phyloP scores from a whole-genome alignment of 2,797 vertebrate genomes.

The Fistularia tabacaria region DNA sequence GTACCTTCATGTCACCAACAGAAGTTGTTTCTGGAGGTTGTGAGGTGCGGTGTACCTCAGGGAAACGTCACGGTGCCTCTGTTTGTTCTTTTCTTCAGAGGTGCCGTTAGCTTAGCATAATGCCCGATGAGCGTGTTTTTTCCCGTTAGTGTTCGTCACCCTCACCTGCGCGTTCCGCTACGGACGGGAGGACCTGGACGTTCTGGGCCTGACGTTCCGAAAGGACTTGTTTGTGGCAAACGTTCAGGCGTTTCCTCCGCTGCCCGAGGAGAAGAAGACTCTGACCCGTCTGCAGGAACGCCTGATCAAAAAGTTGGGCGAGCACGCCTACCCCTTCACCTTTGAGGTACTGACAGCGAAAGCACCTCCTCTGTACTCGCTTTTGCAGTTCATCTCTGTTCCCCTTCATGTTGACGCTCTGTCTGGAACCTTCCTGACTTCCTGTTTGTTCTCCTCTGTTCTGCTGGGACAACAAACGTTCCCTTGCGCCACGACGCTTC shows the following conservation, averaged over 20 bases:
- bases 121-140: neutral
- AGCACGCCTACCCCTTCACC: slow-evolving; percentile 91
- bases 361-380: neutral
- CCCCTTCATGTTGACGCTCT: neutral
- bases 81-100: too few species aligned
- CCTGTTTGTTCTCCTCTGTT: neutral
- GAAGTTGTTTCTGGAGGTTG: too few species aligned
- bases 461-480: too few species aligned
- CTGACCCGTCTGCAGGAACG: slow-evolving; percentile 90
- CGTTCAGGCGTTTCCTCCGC: slow-evolving; percentile 86
- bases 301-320: slow-evolving; percentile 92
- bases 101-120: too few species aligned
- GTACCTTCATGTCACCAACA: too few species aligned
- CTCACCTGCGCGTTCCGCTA: slow-evolving; percentile 97
- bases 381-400: neutral
- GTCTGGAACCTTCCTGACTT: too few species aligned
- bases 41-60: too few species aligned
- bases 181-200: slow-evolving; percentile 92
- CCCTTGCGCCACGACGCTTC: too few species aligned
- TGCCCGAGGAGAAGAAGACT: slow-evolving; percentile 81
- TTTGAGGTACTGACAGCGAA: slow-evolving; percentile 44
- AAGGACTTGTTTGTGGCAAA: slow-evolving; percentile 93
- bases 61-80: too few species aligned
- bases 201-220: slow-evolving; percentile 89
- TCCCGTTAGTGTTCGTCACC: slow-evolving; percentile 84